Percentiles rank a stretch among this genome's conserved stretches.
Conservation (phyloP, 2,888 invertebrate genomes). For the Melanostoma mellinum region DNA sequence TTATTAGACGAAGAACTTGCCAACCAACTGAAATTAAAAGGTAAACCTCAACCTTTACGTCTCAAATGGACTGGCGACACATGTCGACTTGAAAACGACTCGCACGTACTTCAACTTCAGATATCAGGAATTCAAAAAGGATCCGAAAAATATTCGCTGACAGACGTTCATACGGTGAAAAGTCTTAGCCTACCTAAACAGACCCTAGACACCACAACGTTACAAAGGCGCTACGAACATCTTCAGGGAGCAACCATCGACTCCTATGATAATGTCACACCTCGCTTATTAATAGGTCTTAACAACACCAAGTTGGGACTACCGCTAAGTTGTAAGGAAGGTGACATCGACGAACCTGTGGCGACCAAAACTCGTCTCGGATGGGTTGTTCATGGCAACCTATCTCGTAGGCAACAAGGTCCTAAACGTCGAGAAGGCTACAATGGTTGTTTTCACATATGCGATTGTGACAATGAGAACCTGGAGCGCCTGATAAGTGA, state of each 20-base stretch:
- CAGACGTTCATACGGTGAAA: slow-evolving; percentile 4
- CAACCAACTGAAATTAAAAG: neutral
- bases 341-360: neutral
- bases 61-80: slow-evolving; percentile 22
- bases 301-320: slow-evolving; percentile 4
- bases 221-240: neutral
- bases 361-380: slow-evolving; percentile 8
- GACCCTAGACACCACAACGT: neutral
- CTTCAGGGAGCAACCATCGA: neutral
- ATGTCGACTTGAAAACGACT: neutral
- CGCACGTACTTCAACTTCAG: neutral
- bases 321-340: neutral
- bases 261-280: neutral
- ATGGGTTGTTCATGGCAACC: neutral
- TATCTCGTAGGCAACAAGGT: neutral
- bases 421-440: neutral
- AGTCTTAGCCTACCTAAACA: neutral
- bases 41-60: slow-evolving; percentile 12
- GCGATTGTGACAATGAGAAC: neutral
- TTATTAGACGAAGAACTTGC: slow-evolving; percentile 20
- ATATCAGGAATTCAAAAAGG: neutral
- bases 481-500: neutral
- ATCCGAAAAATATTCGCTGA: neutral
- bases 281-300: neutral
- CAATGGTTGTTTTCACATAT: neutral